Evolutionary conservation across 2,888 invertebrate species (phyloP).

Genomic region (Polylopha cassiicola): DNA sequence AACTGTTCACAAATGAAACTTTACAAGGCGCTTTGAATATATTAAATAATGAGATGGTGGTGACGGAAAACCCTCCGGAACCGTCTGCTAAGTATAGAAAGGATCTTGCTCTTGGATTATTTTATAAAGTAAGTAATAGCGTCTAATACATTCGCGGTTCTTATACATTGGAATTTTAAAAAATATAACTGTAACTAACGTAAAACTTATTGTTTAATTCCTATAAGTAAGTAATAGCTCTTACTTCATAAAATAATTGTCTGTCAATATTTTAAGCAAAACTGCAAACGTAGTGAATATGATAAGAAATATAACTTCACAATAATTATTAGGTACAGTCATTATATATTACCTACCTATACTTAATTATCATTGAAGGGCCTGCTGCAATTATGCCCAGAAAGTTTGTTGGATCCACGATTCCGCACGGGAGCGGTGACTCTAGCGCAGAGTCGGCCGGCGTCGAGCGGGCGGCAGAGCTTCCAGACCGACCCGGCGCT

Average conservation of each 20-base stretch:
- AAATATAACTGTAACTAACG: background rate
- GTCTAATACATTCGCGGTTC: too few species aligned
- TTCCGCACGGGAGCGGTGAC: constrained; percentile 36
- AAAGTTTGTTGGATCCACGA: constrained; percentile 25
- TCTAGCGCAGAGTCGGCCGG: constrained; percentile 29
- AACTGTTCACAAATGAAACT: constrained; percentile 51
- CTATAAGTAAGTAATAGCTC: too few species aligned
- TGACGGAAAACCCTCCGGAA: constrained; percentile 61
- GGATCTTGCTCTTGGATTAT: constrained; percentile 76
- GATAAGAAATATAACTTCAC: too few species aligned
- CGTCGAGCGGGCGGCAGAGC: constrained; percentile 5
- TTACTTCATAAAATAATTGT: too few species aligned
- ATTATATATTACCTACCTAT: background rate
- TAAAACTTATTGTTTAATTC: constrained; percentile 36
- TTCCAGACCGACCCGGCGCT: constrained; percentile 6
- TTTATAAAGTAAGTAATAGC: constrained; percentile 76
- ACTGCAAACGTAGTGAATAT: too few species aligned
- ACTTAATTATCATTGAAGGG: constrained; percentile 28
- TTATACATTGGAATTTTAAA: background rate
- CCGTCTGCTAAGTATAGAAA: constrained; percentile 77
- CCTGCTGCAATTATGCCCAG: constrained; percentile 38
- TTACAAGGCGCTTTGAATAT: constrained; percentile 52
- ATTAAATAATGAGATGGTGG: constrained; percentile 41
- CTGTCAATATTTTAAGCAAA: too few species aligned
- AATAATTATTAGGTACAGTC: too few species aligned